phyloP scores from a whole-genome alignment of 2,797 vertebrate species.

The Gymnoscopelus microlampas region DNA sequence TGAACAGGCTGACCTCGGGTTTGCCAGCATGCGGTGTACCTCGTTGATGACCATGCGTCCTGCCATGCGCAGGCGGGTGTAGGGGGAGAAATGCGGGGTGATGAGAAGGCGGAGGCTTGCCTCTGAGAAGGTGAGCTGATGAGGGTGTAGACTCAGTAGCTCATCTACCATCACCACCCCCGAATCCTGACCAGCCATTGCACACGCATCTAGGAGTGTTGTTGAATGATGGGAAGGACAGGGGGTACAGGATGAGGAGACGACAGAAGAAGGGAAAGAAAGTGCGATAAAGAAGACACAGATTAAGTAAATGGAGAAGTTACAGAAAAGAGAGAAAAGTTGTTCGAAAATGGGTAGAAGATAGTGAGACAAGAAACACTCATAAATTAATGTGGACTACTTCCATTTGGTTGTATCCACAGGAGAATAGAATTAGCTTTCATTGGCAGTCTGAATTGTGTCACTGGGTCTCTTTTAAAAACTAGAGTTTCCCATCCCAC shows the following conservation, averaged over 20 bases:
- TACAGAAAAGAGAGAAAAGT: neutral
- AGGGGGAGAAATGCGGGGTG: conserved; percentile 68
- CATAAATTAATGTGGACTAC: conserved; percentile 22
- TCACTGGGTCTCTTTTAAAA: conserved; percentile 38
- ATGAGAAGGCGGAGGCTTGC: conserved; percentile 80
- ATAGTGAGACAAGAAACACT: neutral
- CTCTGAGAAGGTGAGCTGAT: conserved; percentile 84
- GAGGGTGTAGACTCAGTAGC: conserved; percentile 73
- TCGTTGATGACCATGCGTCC: conserved; percentile 78
- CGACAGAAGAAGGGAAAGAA: neutral
- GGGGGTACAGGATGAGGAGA: neutral
- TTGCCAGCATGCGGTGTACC: conserved; percentile 62
- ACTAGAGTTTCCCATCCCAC: neutral
- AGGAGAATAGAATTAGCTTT: conserved; percentile 33
- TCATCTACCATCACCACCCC: conserved; percentile 83
- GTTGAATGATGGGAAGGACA: neutral
- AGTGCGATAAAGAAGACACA: neutral
- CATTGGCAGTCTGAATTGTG: conserved; percentile 52
- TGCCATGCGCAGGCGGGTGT: conserved; percentile 77
- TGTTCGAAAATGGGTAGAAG: neutral
- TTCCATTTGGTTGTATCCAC: conserved; percentile 53
- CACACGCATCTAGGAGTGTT: conserved; percentile 63
- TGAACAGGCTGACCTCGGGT: neutral
- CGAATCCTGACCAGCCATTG: conserved; percentile 72
- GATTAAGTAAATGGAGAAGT: neutral